Evolutionary conservation across 2,797 vertebrate genomes (phyloP), one percentile per base, ranked within the genome.

Genomic region (Hirundo rustica): DNA sequence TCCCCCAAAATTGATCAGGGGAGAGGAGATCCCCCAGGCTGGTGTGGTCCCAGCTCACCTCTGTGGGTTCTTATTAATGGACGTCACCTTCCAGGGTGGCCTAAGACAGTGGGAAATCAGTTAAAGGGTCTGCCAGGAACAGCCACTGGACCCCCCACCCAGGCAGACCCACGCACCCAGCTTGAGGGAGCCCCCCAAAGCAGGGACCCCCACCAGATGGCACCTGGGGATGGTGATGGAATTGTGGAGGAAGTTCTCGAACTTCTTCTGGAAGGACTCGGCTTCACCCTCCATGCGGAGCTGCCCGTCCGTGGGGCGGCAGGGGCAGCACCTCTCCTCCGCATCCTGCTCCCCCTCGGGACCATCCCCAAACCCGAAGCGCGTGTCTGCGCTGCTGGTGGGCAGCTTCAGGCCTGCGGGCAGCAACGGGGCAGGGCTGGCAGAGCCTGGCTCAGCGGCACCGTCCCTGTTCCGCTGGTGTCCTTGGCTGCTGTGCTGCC

Each of bases 141-240:
- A 80, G 45, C 40, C 66, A 11, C 29, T 1, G 8, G 17, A 12
- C 2, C 26, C 29, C 30, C 7, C 23, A 38, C 12, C 40, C 14
- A 2, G 27, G 26, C 38, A 79, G 51, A 45, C 23, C 53, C 53
- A 42, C 2, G 7, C 21, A 23, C 40, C 68, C 70, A 55, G 13
- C 70, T 48, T 26, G 4, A 30, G 42, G 14, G 16, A 45, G 27
- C 15, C 18, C 36, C 44, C 36, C 2, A 13, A n/a, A 58, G n/a
- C 25, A 36, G 8, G 36, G 25, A 45, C 18, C 15, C 21, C 25
- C 30, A 15, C 15, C 5, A 0, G 27, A 22, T 4, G 2, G 91
- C 81, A 98, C 98, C 97, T 98, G 65, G 98, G 98, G 53, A 98
- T 98, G 91, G 98, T 98, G 97, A 98, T 98, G 44, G 98, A 98